phyloP scores from a whole-genome alignment of 2,113 vertebrate species.

The Myrmecobius fasciatus region DNA sequence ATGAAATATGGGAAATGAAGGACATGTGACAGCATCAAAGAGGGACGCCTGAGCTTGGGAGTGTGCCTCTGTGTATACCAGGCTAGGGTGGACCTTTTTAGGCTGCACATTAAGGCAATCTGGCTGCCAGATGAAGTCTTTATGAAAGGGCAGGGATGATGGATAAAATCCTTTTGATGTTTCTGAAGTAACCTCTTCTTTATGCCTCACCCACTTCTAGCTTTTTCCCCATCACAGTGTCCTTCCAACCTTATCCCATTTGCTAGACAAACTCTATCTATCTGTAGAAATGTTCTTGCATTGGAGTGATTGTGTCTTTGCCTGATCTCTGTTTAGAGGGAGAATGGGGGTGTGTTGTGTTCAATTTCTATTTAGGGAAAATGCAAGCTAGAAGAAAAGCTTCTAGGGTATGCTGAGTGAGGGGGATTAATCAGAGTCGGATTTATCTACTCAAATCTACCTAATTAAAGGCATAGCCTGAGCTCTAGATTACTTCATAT shows the following conservation, averaged over 20 bases:
- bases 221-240: constrained; percentile 43
- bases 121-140: constrained; percentile 84
- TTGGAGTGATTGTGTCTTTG: constrained; percentile 62
- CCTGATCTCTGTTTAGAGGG: constrained; percentile 60
- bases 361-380: constrained; percentile 54
- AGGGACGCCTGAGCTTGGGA: constrained; percentile 74
- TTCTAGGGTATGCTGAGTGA: constrained; percentile 58
- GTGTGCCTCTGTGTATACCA: constrained; percentile 56
- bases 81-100: constrained; percentile 78
- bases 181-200: constrained; percentile 64
- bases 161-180: constrained; percentile 74
- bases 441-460: constrained; percentile 76
- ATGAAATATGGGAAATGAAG: constrained; percentile 84
- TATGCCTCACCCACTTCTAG: not conserved
- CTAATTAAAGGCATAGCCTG: constrained; percentile 70
- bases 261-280: constrained; percentile 61
- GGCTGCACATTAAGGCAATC: constrained; percentile 84
- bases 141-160: constrained; percentile 78
- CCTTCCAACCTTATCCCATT: constrained; percentile 54
- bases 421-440: constrained; percentile 66
- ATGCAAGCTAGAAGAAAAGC: constrained; percentile 39
- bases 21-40: constrained; percentile 86
- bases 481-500: constrained; percentile 67
- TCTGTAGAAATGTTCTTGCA: constrained; percentile 64
- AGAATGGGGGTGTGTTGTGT: constrained; percentile 31